Base-by-base conservation (phyloP, 2,888 invertebrate genomes). In the Drosophila crucigera region DNA sequence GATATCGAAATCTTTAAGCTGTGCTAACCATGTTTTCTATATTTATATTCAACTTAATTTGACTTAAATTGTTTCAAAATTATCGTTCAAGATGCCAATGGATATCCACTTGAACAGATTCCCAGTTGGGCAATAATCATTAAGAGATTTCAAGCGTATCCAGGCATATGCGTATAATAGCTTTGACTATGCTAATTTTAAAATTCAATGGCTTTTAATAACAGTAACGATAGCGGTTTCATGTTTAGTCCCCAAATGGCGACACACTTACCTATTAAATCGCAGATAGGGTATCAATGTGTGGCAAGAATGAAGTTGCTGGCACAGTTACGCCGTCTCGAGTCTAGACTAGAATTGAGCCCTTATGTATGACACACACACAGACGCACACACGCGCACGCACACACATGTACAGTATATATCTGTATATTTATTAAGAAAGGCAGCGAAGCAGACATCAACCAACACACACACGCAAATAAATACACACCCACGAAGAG, bases 271-370 rank as follows among this genome's bases (percentile, higher is more conserved):
- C 22, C 25, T 65, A 52, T 37, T 19, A 10, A 47, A 16, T 16
- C 11, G 39, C 19, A 43, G 30, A 25, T 39, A 66, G 56, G 68
- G 72, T 79, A 76, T 65, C 58, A 43, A 61, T 31, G 59, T 50
- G 22, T 49, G 63, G 61, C 52, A 61, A 50, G 68, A 73, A 64
- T 61, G 60, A 50, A 69, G 56, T 62, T 64, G 53, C 56, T 66
- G 74, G 31, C 61, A 43, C 39, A 64, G 60, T 65, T 64, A 75
- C 68, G 37, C 47, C 47, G 68, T 77, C 78, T 82, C 73, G 74
- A 87, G 69, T 77, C 78, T 87, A 84, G 79, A 84, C 89, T 47
- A 16, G 87, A 87, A 84, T 89, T 84, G 76, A 75, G 76, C 71
- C 60, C 77, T 80, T 77, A 73, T 72, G 68, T 60, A 70, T 66